Conservation (phyloP, 2,113 vertebrate species). For the Anser cygnoides region DNA sequence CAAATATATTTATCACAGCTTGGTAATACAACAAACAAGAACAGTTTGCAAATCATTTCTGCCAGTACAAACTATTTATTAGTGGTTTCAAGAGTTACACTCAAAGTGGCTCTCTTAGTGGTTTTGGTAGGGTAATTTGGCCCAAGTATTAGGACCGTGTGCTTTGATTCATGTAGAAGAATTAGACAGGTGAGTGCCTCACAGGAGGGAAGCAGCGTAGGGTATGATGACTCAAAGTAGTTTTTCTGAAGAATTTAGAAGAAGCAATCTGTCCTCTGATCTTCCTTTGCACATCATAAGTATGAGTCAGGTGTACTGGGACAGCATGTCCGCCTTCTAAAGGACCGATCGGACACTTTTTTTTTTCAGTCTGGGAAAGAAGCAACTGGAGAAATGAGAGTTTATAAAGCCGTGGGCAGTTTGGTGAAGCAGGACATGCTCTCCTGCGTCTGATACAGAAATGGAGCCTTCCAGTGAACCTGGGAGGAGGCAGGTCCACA, state of each 20-base stretch:
- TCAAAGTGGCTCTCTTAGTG: rapidly evolving
- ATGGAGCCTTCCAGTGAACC: background rate
- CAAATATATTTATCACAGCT: background rate
- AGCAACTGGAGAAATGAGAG: background rate
- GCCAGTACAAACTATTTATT: background rate
- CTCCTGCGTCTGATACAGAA: background rate
- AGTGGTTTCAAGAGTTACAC: background rate
- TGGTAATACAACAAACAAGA: background rate
- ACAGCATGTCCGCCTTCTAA: background rate
- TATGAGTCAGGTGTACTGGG: background rate
- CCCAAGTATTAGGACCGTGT: background rate
- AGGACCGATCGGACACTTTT: background rate
- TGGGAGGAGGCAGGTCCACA: background rate
- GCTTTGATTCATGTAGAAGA: background rate
- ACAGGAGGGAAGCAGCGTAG: background rate
- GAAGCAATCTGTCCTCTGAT: background rate
- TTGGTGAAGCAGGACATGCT: background rate
- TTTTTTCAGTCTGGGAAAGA: background rate
- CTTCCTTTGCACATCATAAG: background rate
- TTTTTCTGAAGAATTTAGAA: background rate
- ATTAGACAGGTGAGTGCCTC: background rate
- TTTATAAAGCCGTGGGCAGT: background rate
- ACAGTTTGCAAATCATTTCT: background rate
- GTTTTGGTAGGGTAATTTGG: background rate
- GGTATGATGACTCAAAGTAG: background rate